Percentiles rank a stretch among this genome's conserved stretches.
These are phyloP conservation scores for Papilio elwesi DNA, from an alignment of 2,888 invertebrate species.

Conservation along the genomic window DNA sequence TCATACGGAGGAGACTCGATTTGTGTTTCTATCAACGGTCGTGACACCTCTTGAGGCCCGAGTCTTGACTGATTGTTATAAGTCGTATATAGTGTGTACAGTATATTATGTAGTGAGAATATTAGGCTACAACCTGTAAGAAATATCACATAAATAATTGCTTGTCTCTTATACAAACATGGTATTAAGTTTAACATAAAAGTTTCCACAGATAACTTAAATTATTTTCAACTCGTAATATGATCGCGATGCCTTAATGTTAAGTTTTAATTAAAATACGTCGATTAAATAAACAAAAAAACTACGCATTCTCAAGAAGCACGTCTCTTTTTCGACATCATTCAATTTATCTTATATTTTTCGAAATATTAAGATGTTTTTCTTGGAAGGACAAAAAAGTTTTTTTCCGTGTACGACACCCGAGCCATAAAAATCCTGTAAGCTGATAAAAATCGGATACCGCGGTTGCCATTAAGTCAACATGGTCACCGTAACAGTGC, in stretches of 20 bases:
- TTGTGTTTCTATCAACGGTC: too few relatives aligned
- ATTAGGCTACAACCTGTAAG: too few relatives aligned
- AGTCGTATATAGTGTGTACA: too few relatives aligned
- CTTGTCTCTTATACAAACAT: too few relatives aligned
- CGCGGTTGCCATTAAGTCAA: conserved; percentile 15
- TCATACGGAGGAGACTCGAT: too few relatives aligned
- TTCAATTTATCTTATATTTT: not conserved
- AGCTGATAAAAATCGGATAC: conserved; percentile 32
- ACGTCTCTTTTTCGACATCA: conserved; percentile 8
- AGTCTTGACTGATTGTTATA: too few relatives aligned
- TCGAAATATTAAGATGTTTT: not conserved
- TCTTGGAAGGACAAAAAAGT: conserved; percentile 9
- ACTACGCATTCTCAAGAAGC: conserved; percentile 1
- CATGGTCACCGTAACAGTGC: conserved; percentile 62
- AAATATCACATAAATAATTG: too few relatives aligned
- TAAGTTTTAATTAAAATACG: conserved; percentile 5
- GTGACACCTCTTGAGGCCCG: too few relatives aligned
- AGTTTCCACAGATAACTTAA: conserved; percentile 6
- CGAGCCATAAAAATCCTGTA: conserved; percentile 25
- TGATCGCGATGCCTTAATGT: not conserved
- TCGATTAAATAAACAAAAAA: conserved; percentile 13
- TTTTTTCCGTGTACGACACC: not conserved
- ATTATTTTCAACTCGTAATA: not conserved
- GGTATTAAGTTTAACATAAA: not conserved
- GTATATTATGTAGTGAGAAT: too few relatives aligned